Evolutionary conservation across 2,113 vertebrate genomes (phyloP).

Genomic region (Rallus limicola): DNA sequence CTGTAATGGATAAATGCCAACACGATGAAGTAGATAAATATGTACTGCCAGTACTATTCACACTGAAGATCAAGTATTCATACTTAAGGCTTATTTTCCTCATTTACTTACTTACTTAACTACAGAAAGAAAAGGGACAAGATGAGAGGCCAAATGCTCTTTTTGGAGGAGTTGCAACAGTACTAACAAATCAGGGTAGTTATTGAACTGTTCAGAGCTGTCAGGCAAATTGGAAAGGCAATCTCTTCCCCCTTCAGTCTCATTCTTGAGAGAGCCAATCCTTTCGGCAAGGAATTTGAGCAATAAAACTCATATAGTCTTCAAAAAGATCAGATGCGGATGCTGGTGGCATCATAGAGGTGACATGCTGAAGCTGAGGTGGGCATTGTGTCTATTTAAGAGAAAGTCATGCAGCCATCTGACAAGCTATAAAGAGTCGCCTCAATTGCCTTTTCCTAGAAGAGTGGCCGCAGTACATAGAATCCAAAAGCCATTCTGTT

Average conservation of each 20-base stretch:
- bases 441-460: neutral
- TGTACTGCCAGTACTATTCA: neutral
- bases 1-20: slow-evolving; percentile 15
- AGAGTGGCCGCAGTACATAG: neutral
- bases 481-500: neutral
- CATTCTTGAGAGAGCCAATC: neutral
- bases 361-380: neutral
- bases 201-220: neutral
- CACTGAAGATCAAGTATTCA: neutral
- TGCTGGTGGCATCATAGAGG: neutral
- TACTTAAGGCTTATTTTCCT: neutral
- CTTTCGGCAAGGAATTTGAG: neutral
- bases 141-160: neutral
- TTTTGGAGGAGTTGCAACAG: neutral
- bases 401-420: neutral
- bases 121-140: neutral
- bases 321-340: neutral
- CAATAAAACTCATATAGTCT: neutral
- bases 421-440: neutral
- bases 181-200: neutral
- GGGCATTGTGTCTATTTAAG: neutral
- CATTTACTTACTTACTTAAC: neutral
- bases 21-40: neutral
- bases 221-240: neutral
- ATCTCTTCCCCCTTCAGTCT: neutral